A percentile compares a stretch with the other conserved stretches of the same genome.
Evolutionary conservation across 2,113 vertebrate species (phyloP).

Genomic region (Pedetes capensis): DNA sequence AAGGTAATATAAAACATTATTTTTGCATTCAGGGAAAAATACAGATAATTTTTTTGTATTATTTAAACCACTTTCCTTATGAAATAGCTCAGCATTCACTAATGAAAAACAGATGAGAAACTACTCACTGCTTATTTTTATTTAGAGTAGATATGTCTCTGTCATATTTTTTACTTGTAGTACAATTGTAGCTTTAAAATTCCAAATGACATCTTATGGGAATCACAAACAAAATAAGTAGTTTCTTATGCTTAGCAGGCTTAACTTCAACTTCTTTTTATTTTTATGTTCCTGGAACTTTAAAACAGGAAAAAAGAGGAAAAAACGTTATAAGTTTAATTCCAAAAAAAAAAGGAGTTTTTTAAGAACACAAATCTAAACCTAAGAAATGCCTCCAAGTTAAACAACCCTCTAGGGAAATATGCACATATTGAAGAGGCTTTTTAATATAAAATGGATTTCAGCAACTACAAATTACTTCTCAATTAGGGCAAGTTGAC

Average conservation of each 20-base stretch:
- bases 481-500: conserved; percentile 65
- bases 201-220: conserved; percentile 25
- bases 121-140: conserved; percentile 22
- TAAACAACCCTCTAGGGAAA: conserved; percentile 27
- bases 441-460: conserved; percentile 66
- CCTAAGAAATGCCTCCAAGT: conserved; percentile 34
- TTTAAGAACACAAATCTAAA: conserved; percentile 63
- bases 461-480: conserved; percentile 66
- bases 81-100: conserved; percentile 45
- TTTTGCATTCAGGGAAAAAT: conserved; percentile 26
- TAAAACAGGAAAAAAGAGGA: conserved; percentile 9
- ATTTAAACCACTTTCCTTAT: conserved; percentile 49
- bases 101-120: conserved; percentile 54
- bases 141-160: conserved; percentile 39
- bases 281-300: conserved; percentile 55
- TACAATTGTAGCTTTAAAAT: conserved; percentile 40
- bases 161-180: conserved; percentile 51
- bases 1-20: conserved; percentile 30
- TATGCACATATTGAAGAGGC: background rate
- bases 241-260: conserved; percentile 10
- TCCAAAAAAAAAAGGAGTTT: conserved; percentile 59
- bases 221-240: conserved; percentile 35
- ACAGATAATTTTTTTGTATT: conserved; percentile 30
- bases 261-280: conserved; percentile 37
- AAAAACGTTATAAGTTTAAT: conserved; percentile 40